These are phyloP conservation scores for Drosophila barbarae DNA, from an alignment of 2,888 invertebrate genomes.

Conservation along the genomic window DNA sequence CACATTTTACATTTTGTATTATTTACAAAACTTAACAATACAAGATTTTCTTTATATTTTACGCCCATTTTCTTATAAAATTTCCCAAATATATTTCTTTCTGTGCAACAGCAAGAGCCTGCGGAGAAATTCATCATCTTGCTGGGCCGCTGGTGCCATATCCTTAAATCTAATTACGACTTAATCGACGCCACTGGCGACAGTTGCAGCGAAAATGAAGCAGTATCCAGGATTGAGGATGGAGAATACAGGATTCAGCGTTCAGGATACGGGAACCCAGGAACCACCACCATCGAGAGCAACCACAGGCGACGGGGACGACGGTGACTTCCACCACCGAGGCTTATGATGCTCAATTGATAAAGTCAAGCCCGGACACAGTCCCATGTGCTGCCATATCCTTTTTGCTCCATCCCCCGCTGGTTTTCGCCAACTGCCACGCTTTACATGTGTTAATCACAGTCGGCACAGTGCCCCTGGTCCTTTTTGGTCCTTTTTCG, in stretches of 20 bases:
- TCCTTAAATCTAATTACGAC: conserved; percentile 80
- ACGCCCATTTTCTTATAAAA: no score
- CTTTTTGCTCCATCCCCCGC: conserved; percentile 25
- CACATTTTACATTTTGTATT: neutral
- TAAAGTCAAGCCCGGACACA: conserved; percentile 73
- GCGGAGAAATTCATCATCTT: conserved; percentile 76
- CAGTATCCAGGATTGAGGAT: conserved; percentile 14
- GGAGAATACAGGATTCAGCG: neutral
- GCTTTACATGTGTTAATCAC: conserved; percentile 76
- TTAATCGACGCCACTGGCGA: conserved; percentile 79
- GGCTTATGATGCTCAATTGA: conserved; percentile 77
- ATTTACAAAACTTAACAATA: neutral
- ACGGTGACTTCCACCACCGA: conserved; percentile 45
- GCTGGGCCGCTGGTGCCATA: conserved; percentile 78
- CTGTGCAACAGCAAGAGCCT: conserved; percentile 18
- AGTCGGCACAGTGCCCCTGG: conserved; percentile 53
- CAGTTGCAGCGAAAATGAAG: conserved; percentile 67
- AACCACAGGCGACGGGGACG: conserved; percentile 42
- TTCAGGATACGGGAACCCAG: conserved; percentile 3
- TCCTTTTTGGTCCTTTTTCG: conserved; percentile 31
- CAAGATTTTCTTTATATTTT: neutral
- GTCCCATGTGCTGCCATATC: conserved; percentile 54
- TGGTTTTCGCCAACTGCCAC: conserved; percentile 54
- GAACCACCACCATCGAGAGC: conserved; percentile 15
- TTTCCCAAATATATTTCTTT: neutral